These are phyloP conservation scores for Nephotettix cincticeps DNA, from an alignment of 1,140 invertebrate species.

Conservation along the genomic window DNA sequence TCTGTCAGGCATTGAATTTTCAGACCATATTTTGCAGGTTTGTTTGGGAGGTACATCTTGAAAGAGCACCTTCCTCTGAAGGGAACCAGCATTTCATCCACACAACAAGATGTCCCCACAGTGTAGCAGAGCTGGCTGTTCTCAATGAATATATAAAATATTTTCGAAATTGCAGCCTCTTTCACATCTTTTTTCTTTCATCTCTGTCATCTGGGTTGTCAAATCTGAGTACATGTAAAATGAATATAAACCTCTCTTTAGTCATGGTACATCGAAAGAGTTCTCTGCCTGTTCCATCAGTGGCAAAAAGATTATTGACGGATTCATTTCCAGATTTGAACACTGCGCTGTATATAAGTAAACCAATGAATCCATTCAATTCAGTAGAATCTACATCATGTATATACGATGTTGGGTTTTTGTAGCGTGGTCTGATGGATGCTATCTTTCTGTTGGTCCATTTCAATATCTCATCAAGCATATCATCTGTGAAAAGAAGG, in stretches of 20 bases:
- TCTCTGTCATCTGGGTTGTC: slow-evolving; percentile 34
- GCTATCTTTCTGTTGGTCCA: slow-evolving; percentile 20
- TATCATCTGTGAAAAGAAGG: neutral
- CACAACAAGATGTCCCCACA: slow-evolving; percentile 28
- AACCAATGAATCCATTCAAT: slow-evolving; percentile 22
- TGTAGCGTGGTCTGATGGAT: neutral
- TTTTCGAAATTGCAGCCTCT: too few species aligned
- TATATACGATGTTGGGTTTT: neutral
- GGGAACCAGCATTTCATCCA: slow-evolving; percentile 48
- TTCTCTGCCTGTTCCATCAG: slow-evolving; percentile 36
- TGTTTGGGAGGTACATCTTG: slow-evolving; percentile 49
- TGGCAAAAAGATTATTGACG: slow-evolving; percentile 20
- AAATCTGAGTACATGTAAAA: slow-evolving; percentile 34
- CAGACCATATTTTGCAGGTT: too few species aligned
- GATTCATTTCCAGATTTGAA: slow-evolving; percentile 22
- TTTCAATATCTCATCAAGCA: slow-evolving; percentile 17
- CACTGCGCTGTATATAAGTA: neutral
- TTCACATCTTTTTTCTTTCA: slow-evolving; percentile 35
- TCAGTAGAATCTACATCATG: slow-evolving; percentile 7
- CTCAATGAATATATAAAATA: slow-evolving; percentile 41
- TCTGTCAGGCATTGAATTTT: too few species aligned
- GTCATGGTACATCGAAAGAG: slow-evolving; percentile 35
- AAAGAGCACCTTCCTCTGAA: slow-evolving; percentile 48
- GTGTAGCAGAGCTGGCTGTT: slow-evolving; percentile 40
- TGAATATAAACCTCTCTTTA: slow-evolving; percentile 32